phyloP scores from a whole-genome alignment of 1,140 invertebrate species.

The Bombus vancouverensis region DNA sequence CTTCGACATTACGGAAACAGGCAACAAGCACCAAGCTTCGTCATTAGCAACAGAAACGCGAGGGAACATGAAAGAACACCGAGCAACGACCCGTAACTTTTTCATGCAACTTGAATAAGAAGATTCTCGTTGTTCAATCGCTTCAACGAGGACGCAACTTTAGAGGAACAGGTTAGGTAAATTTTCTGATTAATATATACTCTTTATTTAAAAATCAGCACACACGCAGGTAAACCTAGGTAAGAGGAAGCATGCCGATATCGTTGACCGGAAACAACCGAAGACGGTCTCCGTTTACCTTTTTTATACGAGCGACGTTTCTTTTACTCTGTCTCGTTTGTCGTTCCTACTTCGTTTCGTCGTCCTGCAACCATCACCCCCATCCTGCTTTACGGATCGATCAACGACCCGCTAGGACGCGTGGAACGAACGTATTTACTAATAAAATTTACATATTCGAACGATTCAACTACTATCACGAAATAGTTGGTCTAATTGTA shows the following conservation, averaged over 20 bases:
- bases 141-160: background rate
- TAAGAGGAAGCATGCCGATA: slow-evolving; percentile 22
- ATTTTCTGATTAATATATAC: slow-evolving; percentile 41
- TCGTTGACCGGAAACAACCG: background rate
- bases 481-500: background rate
- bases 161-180: slow-evolving; percentile 33
- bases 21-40: too few relatives aligned
- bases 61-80: too few relatives aligned
- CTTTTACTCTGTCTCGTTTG: background rate
- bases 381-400: background rate
- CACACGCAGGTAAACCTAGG: slow-evolving; percentile 38
- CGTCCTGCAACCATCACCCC: background rate
- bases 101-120: background rate
- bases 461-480: background rate
- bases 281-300: background rate
- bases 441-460: background rate
- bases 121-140: background rate
- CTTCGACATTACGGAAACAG: too few relatives aligned
- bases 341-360: background rate
- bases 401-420: slow-evolving; percentile 5
- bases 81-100: too few relatives aligned
- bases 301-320: background rate
- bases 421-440: background rate
- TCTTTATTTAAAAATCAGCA: slow-evolving; percentile 59
- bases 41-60: too few relatives aligned